A percentile compares a stretch with the other conserved stretches of the same genome.
Conservation (phyloP, 2,888 invertebrate species). For the Stenoptilia bipunctidactyla region DNA sequence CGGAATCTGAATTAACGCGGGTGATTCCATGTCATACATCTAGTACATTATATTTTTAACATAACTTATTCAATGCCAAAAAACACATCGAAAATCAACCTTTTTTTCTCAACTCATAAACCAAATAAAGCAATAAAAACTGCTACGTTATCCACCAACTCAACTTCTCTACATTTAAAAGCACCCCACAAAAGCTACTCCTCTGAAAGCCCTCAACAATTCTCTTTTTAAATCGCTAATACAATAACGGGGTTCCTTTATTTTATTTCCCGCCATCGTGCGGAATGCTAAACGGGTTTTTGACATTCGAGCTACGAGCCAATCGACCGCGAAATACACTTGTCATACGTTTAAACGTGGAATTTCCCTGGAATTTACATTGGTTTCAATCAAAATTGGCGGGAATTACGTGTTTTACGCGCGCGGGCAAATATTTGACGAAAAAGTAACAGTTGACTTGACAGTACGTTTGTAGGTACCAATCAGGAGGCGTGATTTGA, state of each 20-base stretch:
- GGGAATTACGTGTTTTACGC: constrained; percentile 21
- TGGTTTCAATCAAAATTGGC: too few species aligned
- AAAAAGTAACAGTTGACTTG: neutral
- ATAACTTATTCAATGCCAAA: too few species aligned
- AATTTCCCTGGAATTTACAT: constrained; percentile 14
- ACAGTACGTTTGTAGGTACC: too few species aligned
- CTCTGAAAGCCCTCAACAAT: neutral
- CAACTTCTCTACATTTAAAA: too few species aligned
- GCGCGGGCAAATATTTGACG: neutral
- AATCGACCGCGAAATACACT: constrained; percentile 60
- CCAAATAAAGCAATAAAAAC: too few species aligned
- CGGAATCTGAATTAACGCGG: too few species aligned
- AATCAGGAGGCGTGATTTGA: too few species aligned
- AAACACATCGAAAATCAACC: too few species aligned
- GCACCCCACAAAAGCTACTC: constrained; percentile 6
- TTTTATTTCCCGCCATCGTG: constrained; percentile 1
- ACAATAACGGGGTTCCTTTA: constrained; percentile 34
- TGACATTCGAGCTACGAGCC: constrained; percentile 45
- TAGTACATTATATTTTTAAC: too few species aligned
- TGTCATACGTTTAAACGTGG: constrained; percentile 51
- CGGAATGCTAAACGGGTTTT: constrained; percentile 23
- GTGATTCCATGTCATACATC: too few species aligned
- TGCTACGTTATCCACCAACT: too few species aligned
- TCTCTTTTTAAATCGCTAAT: constrained; percentile 27
- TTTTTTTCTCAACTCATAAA: too few species aligned